Conservation (phyloP, 2,797 vertebrate species). For the Urosaurus nigricauda region DNA sequence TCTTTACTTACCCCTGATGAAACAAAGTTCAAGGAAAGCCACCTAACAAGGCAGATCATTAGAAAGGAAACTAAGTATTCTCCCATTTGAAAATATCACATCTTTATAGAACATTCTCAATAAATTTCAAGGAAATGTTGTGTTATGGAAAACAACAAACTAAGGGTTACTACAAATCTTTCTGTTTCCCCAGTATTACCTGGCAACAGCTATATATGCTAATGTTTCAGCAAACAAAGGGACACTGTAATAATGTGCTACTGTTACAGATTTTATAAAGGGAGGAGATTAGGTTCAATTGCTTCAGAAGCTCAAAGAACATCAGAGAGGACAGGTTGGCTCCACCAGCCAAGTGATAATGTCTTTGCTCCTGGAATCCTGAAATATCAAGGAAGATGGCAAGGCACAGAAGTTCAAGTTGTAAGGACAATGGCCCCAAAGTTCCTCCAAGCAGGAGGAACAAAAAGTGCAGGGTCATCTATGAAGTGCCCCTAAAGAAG, state of each 20-base stretch:
- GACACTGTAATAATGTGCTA: slow-evolving; percentile 10
- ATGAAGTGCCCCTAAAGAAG: slow-evolving; percentile 12
- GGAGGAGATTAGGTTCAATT: background rate
- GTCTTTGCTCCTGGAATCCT: slow-evolving; percentile 12
- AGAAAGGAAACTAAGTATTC: background rate
- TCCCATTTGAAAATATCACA: background rate
- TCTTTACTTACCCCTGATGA: background rate
- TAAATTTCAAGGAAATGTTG: background rate
- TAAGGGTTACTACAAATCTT: background rate
- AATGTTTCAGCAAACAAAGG: slow-evolving; percentile 6
- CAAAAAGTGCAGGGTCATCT: background rate
- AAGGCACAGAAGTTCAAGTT: background rate
- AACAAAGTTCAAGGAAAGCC: background rate
- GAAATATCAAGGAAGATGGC: slow-evolving; percentile 15
- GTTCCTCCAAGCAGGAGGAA: slow-evolving; percentile 40
- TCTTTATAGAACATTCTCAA: background rate
- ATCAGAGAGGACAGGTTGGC: background rate
- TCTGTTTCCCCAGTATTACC: background rate
- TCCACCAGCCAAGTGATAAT: background rate
- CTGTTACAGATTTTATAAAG: slow-evolving; percentile 30
- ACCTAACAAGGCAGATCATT: background rate
- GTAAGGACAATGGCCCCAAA: background rate
- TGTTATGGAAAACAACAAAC: background rate
- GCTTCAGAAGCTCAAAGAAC: slow-evolving; percentile 32
- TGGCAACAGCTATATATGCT: slow-evolving; percentile 30